phyloP scores from a whole-genome alignment of 2,797 vertebrate species.

The Pygocentrus nattereri region DNA sequence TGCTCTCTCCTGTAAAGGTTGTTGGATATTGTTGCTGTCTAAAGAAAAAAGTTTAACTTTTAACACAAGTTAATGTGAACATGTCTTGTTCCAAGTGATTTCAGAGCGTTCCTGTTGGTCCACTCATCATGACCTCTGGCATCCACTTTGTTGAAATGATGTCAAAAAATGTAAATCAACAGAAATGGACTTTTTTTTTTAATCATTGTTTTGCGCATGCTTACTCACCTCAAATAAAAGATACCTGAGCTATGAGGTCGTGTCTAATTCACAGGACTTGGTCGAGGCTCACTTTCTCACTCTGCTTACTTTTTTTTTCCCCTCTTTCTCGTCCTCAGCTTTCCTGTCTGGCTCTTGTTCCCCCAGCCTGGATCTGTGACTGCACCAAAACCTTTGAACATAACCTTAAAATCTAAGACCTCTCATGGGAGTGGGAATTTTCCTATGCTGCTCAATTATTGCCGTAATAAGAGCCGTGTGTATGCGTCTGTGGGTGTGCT shows the following conservation, averaged over 20 bases:
- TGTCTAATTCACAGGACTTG: slow-evolving; percentile 20
- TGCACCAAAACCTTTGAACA: background rate
- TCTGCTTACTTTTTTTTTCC: background rate
- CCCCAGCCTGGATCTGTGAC: background rate
- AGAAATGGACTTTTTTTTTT: background rate
- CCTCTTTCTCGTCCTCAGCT: slow-evolving; percentile 56
- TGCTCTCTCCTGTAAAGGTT: too few species aligned
- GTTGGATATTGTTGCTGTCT: too few species aligned
- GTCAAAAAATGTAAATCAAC: too few species aligned
- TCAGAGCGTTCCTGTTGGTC: too few species aligned
- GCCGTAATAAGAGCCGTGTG: slow-evolving; percentile 4
- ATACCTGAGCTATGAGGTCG: slow-evolving; percentile 47
- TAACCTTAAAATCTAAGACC: background rate
- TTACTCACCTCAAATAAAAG: slow-evolving; percentile 10
- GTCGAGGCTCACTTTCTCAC: background rate
- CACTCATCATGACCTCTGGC: too few species aligned
- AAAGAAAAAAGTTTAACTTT: too few species aligned
- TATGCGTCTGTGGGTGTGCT: background rate
- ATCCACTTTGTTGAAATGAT: too few species aligned
- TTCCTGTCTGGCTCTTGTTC: slow-evolving; percentile 39
- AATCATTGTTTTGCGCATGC: background rate
- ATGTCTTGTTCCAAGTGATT: too few species aligned
- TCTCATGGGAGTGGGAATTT: background rate
- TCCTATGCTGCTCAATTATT: background rate
- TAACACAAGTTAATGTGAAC: too few species aligned